phyloP scores from a whole-genome alignment of 2,113 vertebrate species.

The Regulus satrapa region DNA sequence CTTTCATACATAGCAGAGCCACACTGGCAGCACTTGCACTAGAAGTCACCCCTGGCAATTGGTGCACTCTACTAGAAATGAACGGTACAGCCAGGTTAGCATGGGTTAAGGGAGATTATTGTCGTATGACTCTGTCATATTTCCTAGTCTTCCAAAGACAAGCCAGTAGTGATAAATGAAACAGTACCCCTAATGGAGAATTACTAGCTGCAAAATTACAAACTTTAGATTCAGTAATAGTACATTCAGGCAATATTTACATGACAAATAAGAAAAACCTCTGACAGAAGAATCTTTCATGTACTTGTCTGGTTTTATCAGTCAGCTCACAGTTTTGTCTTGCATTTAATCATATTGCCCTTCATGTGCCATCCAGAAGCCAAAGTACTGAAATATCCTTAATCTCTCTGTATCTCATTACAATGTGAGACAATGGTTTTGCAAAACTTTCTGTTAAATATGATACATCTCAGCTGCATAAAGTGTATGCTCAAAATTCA shows the following conservation, averaged over 20 bases:
- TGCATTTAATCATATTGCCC: slow-evolving; percentile 52
- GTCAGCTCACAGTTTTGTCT: slow-evolving; percentile 56
- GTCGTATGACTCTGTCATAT: not conserved
- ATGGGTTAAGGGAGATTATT: not conserved
- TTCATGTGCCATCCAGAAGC: slow-evolving; percentile 55
- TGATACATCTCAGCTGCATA: slow-evolving; percentile 17
- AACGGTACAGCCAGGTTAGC: not conserved
- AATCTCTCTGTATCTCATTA: slow-evolving; percentile 49
- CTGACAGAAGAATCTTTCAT: slow-evolving; percentile 48
- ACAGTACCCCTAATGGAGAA: not conserved
- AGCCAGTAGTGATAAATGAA: not conserved
- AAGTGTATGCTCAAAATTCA: slow-evolving; percentile 14
- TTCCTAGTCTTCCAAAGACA: not conserved
- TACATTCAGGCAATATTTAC: slow-evolving; percentile 41
- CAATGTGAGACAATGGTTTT: slow-evolving; percentile 1
- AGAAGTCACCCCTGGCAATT: not conserved
- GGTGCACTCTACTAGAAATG: not conserved
- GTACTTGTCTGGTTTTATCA: slow-evolving; percentile 44
- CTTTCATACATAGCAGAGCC: not conserved
- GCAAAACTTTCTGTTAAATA: slow-evolving; percentile 44
- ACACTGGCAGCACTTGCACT: not conserved
- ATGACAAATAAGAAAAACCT: slow-evolving; percentile 46
- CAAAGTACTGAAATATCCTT: slow-evolving; percentile 45
- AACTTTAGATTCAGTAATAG: slow-evolving; percentile 17
- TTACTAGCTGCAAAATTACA: not conserved